A percentile compares a stretch with the other conserved stretches of the same genome.
phyloP scores from a whole-genome alignment of 1,140 invertebrate genomes.

The Aphis craccivora region DNA sequence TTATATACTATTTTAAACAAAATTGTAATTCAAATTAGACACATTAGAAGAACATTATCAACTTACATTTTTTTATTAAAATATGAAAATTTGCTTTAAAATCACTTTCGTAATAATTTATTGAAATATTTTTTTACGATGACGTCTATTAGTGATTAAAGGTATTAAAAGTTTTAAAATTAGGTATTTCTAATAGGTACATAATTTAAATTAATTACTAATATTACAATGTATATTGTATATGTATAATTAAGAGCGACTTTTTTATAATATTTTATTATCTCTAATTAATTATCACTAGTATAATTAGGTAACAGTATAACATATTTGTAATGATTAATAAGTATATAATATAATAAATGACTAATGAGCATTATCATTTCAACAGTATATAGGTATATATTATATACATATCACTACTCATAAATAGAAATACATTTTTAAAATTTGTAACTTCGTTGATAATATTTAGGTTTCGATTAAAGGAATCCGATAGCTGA shows the following conservation, averaged over 20 bases:
- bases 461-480: background rate
- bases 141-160: background rate
- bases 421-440: background rate
- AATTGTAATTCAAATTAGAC: background rate
- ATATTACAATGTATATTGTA: background rate
- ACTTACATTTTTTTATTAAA: background rate
- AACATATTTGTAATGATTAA: background rate
- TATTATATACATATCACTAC: background rate
- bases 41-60: background rate
- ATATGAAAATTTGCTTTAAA: background rate
- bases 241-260: background rate
- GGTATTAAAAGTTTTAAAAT: background rate
- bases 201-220: background rate
- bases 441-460: background rate
- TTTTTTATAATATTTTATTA: background rate
- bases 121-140: background rate
- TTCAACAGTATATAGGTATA: background rate
- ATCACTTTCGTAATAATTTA: background rate
- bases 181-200: background rate
- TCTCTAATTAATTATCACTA: no score
- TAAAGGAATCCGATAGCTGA: background rate
- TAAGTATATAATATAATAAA: background rate
- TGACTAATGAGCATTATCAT: background rate
- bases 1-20: background rate
- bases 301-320: background rate